These are phyloP conservation scores for Calliphora vicina DNA, from an alignment of 1,140 invertebrate species.

Conservation along the genomic window DNA sequence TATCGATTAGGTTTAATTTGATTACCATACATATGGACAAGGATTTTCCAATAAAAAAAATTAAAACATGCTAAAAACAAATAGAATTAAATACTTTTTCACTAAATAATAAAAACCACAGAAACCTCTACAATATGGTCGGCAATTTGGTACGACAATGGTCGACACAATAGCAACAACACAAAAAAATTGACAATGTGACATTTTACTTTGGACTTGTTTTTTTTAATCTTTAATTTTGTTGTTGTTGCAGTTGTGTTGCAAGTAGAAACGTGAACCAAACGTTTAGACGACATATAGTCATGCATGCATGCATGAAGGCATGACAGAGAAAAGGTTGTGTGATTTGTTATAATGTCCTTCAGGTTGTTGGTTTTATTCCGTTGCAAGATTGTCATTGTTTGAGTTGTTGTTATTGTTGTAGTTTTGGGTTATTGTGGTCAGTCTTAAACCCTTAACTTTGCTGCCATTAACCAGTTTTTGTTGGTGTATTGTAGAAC, in stretches of 20 bases:
- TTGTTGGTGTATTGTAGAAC: background rate
- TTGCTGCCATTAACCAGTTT: background rate
- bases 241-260: background rate
- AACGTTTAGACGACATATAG: too few relatives aligned
- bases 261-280: too few relatives aligned
- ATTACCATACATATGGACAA: slow-evolving; percentile 1
- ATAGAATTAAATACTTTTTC: background rate
- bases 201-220: slow-evolving; percentile 15
- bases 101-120: slow-evolving; percentile 3
- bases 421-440: background rate
- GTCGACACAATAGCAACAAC: background rate
- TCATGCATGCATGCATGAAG: background rate
- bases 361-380: background rate
- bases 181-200: slow-evolving; percentile 12
- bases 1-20: slow-evolving; percentile 31
- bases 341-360: slow-evolving; percentile 9
- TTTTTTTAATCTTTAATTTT: background rate
- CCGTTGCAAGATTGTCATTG: background rate
- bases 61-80: background rate
- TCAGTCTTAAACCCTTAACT: background rate
- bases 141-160: background rate
- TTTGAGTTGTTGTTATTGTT: background rate
- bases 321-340: background rate
- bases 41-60: background rate
- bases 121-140: slow-evolving; percentile 22